Base-by-base conservation (phyloP, 1,140 invertebrate genomes). In the Hylaeus volcanicus region DNA sequence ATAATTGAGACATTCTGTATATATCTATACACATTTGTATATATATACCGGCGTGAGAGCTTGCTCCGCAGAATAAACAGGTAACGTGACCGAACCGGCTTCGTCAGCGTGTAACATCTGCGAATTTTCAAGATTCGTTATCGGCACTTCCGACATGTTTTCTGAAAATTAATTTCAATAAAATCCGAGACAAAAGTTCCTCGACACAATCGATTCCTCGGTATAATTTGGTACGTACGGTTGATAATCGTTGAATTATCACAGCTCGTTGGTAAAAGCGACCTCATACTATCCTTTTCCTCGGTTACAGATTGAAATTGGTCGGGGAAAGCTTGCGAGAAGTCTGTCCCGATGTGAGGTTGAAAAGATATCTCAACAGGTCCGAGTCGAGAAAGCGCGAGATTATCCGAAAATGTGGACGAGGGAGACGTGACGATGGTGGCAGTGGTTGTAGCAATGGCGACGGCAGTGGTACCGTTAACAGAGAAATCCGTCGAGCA, bases 101-200 rank as follows among this genome's bases (percentile, higher is more conserved):
- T 92, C 91, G 76, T 93, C 90, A 12, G 91, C 90, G 55, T 92
- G 90, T 63, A 93, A 74, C 53, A 92, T 92, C 71, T 93, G 90
- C 9, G 88, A 82, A 51, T 86, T 74, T 71, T 77, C 81, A 74
- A 91, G 71, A 81, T 87, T 91, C 75, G 79, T 76, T 14, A 84
- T 80, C 15, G 84, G 84, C 66, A 83, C 82, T 41, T 79, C 65
- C 14, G 87, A 70, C 64, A 89, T 63, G 78, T 85, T 91, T 72
- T 89, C 90, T 91, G 82, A 60, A 87, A 86, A 41, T 56, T 11
- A 26, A 61, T 58, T 12, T 26, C 39, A 8, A 26, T 41, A 11
- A 1, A 41, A 15, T 9, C 48, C 15, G 14, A 63, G 5, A 12
- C 26, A 63, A 51, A 12, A 39, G 26, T 72, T 45, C n/a, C 4